Base-by-base conservation (phyloP, 2,888 invertebrate species). In the Lacanobia oleracea region DNA sequence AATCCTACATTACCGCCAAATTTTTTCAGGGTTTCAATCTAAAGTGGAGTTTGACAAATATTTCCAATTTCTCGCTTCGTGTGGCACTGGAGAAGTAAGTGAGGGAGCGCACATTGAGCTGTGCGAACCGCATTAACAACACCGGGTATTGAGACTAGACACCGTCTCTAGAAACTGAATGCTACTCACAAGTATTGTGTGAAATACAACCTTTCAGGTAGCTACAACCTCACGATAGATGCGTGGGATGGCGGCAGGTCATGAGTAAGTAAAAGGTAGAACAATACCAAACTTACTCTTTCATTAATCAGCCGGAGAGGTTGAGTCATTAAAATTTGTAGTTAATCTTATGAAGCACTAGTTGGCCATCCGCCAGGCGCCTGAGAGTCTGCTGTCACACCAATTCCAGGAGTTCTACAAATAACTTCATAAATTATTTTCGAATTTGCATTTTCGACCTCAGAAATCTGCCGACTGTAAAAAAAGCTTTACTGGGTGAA, bases 301-400 rank as follows among this genome's bases (percentile, higher is more conserved):
- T 64, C 57, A 70, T 72, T 59, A 70, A 75, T 75, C 67, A 72
- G n/a, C 21, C 12, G 1, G 21, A 69, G 23, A 59, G 51, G n/a
- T 70, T 65, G 51, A 72, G 70, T 60, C 43, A 75, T 81, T 78
- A 54, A 57, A 72, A 63, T 50, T 53, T 43, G 10, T 14, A 68
- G 16, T 57, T 56, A 63, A 71, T 71, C 48, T 64, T 33, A 61
- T 70, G 64, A 61, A 45, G 3, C 37, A 66, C 8, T 54, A 60
- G 54, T 67, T 75, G 75, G 70, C 51, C 10, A 50, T 1, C 12
- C 4, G 74, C 67, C 70, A 78, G 60, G 40, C 21, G 69, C 62
- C 54, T 53, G n/a, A n/a, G 16, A 67, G 50, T 51, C 60, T 67
- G 27, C 54, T 67, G 18, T 56, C 53, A 59, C 57, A 37, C 51